Percentiles rank a stretch among this genome's conserved stretches.
Evolutionary conservation across 2,113 vertebrate species (phyloP).

Genomic region (Eulemur macaco): DNA sequence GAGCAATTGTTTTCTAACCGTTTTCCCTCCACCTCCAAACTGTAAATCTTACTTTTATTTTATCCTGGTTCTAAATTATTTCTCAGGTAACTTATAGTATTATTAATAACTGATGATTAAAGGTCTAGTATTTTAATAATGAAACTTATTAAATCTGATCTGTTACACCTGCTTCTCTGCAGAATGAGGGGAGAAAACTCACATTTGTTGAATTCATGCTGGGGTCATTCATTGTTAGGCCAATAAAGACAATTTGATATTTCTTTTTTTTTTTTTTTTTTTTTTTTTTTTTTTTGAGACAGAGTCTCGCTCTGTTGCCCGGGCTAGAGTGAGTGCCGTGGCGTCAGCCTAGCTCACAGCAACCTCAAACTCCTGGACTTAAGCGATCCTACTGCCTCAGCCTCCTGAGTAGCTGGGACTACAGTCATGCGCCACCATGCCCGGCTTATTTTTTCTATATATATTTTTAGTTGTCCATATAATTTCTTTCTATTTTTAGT

Average conservation of each 20-base stretch:
- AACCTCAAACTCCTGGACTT: too few species aligned
- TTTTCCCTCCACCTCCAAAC: not conserved
- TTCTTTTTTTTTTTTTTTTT: too few species aligned
- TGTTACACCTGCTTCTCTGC: not conserved
- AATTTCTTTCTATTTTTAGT: too few species aligned
- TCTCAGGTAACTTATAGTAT: not conserved
- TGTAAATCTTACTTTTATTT: slow-evolving; percentile 26
- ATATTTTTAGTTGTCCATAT: too few species aligned
- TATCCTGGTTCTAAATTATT: slow-evolving; percentile 3
- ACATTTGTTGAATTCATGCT: not conserved
- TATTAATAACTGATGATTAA: not conserved
- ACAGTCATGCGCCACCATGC: too few species aligned
- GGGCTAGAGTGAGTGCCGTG: too few species aligned
- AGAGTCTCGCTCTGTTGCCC: too few species aligned
- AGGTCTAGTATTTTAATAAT: slow-evolving; percentile 7
- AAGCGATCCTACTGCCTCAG: too few species aligned
- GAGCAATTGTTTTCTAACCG: not conserved
- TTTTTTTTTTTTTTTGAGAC: too few species aligned
- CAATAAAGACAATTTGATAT: not conserved
- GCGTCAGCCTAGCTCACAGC: too few species aligned
- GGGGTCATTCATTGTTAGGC: not conserved
- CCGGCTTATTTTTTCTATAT: too few species aligned
- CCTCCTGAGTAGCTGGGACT: too few species aligned
- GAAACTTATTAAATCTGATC: not conserved
- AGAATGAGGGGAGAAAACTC: not conserved